A percentile compares a stretch with the other conserved stretches of the same genome.
phyloP scores from a whole-genome alignment of 2,888 invertebrate genomes.

The Protodeltote pygarga region DNA sequence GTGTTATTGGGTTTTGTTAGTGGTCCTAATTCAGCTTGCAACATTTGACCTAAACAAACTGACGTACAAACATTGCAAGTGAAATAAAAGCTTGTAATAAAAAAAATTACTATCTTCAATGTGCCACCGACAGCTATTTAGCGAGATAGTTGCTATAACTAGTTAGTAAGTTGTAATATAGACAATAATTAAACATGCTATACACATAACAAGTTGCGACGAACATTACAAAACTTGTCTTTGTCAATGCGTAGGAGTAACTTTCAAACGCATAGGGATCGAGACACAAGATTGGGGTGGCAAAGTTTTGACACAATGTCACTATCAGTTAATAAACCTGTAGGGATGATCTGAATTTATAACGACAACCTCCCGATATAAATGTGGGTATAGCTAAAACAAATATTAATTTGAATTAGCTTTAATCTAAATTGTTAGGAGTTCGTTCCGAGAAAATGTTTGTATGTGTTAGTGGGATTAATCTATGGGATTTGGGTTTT shows the following conservation, averaged over 20 bases:
- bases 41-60: too few relatives aligned
- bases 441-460: conserved; percentile 8
- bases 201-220: conserved; percentile 41
- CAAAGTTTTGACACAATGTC: conserved; percentile 81
- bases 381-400: conserved; percentile 36
- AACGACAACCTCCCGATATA: conserved; percentile 54
- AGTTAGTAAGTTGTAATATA: too few relatives aligned
- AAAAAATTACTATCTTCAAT: too few relatives aligned
- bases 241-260: conserved; percentile 67
- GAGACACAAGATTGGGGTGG: conserved; percentile 66
- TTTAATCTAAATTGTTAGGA: conserved; percentile 40
- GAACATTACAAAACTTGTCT: conserved; percentile 61
- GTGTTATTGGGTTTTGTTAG: too few relatives aligned
- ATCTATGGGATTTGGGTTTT: too few relatives aligned
- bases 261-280: conserved; percentile 80
- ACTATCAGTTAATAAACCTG: conserved; percentile 81
- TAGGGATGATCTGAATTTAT: conserved; percentile 72
- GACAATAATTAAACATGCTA: conserved; percentile 40
- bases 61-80: too few relatives aligned
- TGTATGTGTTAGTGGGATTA: neutral
- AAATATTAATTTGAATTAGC: conserved; percentile 44
- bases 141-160: too few relatives aligned
- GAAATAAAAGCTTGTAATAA: too few relatives aligned
- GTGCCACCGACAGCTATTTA: too few relatives aligned
- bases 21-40: too few relatives aligned